Percentiles rank a stretch among this genome's conserved stretches.
phyloP scores from a whole-genome alignment of 1,140 invertebrate species.

The Melitaea cinxia region DNA sequence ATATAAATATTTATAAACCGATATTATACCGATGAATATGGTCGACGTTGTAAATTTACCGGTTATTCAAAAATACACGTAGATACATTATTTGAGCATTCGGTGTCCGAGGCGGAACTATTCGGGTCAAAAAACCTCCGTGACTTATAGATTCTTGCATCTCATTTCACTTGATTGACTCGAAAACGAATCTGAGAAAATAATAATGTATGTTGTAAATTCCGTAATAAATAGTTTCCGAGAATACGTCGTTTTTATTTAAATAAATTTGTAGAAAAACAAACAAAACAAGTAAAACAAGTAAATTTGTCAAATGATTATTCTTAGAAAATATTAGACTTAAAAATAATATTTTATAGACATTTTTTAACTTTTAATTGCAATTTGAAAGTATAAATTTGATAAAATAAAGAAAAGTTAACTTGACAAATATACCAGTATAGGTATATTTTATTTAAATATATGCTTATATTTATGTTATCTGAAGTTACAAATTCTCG shows the following conservation, averaged over 20 bases:
- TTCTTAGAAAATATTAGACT: no score
- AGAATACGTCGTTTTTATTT: background rate
- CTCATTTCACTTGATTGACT: constrained; percentile 37
- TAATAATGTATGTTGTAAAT: background rate
- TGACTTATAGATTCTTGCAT: constrained; percentile 42
- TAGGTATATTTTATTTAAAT: no score
- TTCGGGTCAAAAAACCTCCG: constrained; percentile 47
- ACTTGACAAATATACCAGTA: no score
- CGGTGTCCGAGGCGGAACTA: constrained; percentile 27
- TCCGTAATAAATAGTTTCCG: background rate
- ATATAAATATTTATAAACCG: background rate
- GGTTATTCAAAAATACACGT: constrained; percentile 10
- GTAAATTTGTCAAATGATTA: no score
- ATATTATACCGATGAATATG: background rate
- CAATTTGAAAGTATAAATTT: no score
- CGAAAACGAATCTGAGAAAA: background rate
- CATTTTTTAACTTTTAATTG: no score
- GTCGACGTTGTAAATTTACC: background rate
- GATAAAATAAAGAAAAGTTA: no score
- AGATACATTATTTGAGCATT: constrained; percentile 36
- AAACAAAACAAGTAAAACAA: no score
- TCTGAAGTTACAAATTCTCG: no score
- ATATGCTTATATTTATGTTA: no score
- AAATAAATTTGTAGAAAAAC: no score
- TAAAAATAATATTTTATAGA: no score